phyloP scores from a whole-genome alignment of 2,797 vertebrate genomes.

The Argya squamiceps region DNA sequence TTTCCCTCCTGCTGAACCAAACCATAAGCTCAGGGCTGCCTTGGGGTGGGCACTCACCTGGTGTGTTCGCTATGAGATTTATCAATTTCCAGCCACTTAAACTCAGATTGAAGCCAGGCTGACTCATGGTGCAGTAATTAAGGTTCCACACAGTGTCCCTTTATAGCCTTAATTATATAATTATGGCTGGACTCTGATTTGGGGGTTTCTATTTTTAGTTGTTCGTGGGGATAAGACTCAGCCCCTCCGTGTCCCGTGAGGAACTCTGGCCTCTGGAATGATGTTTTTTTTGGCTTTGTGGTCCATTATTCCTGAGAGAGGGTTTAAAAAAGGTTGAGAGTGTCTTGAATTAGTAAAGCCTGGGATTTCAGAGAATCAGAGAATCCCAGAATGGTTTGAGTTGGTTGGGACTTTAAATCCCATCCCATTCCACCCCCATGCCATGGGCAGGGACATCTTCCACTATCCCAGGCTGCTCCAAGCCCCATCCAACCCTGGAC shows the following conservation, averaged over 20 bases:
- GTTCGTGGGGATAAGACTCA: not conserved
- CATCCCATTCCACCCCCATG: not conserved
- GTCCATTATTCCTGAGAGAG: not conserved
- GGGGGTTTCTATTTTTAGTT: not conserved
- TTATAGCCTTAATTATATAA: not conserved
- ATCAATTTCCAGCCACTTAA: not conserved
- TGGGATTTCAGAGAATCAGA: not conserved
- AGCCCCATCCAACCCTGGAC: not conserved
- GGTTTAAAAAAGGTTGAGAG: not conserved
- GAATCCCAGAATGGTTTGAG: not conserved
- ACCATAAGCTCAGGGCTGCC: not conserved
- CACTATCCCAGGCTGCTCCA: not conserved
- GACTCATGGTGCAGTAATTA: not conserved
- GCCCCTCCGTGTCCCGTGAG: not conserved
- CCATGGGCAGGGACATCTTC: not conserved
- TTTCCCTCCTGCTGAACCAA: conserved; percentile 17
- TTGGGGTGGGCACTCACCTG: not conserved
- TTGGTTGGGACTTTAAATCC: not conserved
- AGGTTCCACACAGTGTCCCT: not conserved
- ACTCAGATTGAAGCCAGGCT: not conserved
- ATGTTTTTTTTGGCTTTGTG: not conserved
- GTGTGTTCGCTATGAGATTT: fast-evolving
- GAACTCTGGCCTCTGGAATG: not conserved
- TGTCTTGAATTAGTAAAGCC: not conserved
- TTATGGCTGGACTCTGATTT: not conserved